Evolutionary conservation across 2,888 invertebrate genomes (phyloP).

Genomic region (Heliconius cydno): DNA sequence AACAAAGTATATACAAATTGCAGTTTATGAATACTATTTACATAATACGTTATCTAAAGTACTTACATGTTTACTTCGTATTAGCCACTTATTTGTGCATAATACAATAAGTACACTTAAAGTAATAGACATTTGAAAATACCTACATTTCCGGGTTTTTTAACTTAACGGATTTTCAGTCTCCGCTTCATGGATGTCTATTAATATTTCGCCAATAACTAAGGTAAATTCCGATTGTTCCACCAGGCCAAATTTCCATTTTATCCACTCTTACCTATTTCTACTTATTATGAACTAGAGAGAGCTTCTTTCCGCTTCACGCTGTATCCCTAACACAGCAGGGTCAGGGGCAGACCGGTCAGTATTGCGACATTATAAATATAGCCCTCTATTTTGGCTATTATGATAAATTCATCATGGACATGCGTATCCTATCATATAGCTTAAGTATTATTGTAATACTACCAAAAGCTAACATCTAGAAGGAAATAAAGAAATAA

Average conservation of each 20-base stretch:
- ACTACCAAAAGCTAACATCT: neutral
- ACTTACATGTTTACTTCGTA: neutral
- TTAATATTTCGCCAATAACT: neutral
- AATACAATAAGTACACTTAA: neutral
- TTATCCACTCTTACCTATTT: too few species aligned
- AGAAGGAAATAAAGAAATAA: slow-evolving; percentile 39
- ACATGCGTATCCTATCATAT: too few species aligned
- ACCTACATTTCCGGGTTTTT: neutral
- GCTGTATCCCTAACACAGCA: too few species aligned
- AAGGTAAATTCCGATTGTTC: too few species aligned
- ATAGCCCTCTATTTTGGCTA: too few species aligned
- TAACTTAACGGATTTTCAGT: neutral
- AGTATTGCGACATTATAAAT: too few species aligned
- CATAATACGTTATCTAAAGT: neutral
- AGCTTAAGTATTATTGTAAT: too few species aligned
- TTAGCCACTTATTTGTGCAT: neutral
- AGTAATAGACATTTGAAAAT: neutral
- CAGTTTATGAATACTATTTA: neutral
- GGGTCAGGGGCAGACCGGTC: too few species aligned
- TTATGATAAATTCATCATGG: too few species aligned
- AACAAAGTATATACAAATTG: neutral
- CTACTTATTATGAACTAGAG: too few species aligned
- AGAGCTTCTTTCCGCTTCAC: too few species aligned
- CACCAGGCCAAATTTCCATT: too few species aligned
- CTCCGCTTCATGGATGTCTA: neutral